Percentiles rank a stretch among this genome's conserved stretches.
Conservation (phyloP, 2,888 invertebrate genomes). For the Drosophila histrio region DNA sequence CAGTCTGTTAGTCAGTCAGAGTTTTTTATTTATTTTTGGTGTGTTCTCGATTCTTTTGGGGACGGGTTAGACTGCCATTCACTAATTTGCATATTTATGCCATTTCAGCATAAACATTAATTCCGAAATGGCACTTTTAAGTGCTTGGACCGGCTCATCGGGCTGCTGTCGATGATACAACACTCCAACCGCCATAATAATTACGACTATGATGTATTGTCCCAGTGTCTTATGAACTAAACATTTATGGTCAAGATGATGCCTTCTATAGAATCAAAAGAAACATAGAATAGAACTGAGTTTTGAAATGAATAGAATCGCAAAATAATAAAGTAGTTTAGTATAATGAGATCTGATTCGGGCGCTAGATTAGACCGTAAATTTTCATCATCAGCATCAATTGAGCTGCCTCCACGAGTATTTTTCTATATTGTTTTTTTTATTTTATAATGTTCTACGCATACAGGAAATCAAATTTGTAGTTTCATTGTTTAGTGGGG, state of each 20-base stretch:
- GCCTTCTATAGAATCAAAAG: slow-evolving; percentile 2
- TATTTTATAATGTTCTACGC: slow-evolving; percentile 42
- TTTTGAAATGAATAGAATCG: slow-evolving; percentile 25
- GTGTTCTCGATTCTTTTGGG: slow-evolving; percentile 60
- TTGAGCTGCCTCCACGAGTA: slow-evolving; percentile 31
- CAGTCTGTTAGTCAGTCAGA: slow-evolving; percentile 21
- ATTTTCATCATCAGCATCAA: slow-evolving; percentile 60
- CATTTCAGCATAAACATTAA: slow-evolving; percentile 73
- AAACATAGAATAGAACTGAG: slow-evolving; percentile 12
- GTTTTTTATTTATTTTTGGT: slow-evolving; percentile 44
- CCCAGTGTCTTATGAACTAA: slow-evolving; percentile 26
- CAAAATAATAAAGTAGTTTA: slow-evolving; percentile 29
- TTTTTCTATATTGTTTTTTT: slow-evolving; percentile 4
- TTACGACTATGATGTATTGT: slow-evolving; percentile 62
- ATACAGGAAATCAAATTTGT: slow-evolving; percentile 66
- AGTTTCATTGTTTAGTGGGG: slow-evolving; percentile 39
- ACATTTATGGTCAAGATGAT: slow-evolving; percentile 48
- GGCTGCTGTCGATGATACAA: slow-evolving; percentile 38
- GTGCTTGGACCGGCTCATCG: slow-evolving; percentile 70
- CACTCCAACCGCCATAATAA: slow-evolving; percentile 36
- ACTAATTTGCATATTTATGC: slow-evolving; percentile 79
- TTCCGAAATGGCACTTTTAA: slow-evolving; percentile 77
- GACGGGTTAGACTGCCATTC: slow-evolving; percentile 69
- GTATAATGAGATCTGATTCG: slow-evolving; percentile 38
- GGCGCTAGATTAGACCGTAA: slow-evolving; percentile 48